Conservation (phyloP, 2,888 invertebrate species). For the Neoscelio sp. region DNA sequence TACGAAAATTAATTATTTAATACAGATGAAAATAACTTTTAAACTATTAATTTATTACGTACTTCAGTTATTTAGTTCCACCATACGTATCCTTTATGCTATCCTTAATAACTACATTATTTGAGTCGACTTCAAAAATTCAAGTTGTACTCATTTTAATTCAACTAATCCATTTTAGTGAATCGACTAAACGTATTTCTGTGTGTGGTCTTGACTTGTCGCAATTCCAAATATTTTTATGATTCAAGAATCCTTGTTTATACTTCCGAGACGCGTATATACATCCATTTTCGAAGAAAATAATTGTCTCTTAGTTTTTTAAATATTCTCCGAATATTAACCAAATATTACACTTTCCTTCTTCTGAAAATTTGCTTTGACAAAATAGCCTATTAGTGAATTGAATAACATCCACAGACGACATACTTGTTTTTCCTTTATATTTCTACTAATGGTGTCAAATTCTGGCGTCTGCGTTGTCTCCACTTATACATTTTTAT, state of each 20-base stretch:
- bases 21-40: too few relatives aligned
- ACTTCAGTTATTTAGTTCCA: too few relatives aligned
- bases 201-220: conserved; percentile 34
- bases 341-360: conserved; percentile 4
- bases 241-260: too few relatives aligned
- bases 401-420: conserved; percentile 23
- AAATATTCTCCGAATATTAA: conserved; percentile 23
- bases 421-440: conserved; percentile 32
- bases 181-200: conserved; percentile 6
- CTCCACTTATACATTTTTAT: conserved; percentile 10
- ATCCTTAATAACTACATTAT: too few relatives aligned
- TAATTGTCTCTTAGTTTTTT: conserved; percentile 26
- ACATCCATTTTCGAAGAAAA: conserved; percentile 24
- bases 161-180: conserved; percentile 11
- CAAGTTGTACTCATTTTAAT: not conserved
- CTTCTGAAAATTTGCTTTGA: conserved; percentile 28
- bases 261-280: too few relatives aligned
- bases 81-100: too few relatives aligned
- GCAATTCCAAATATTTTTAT: too few relatives aligned
- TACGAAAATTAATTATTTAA: too few relatives aligned
- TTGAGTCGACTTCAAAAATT: not conserved
- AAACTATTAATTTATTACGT: too few relatives aligned
- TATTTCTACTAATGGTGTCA: conserved; percentile 1
- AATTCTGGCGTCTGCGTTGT: conserved; percentile 3
- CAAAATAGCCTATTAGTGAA: conserved; percentile 15